These are phyloP conservation scores for Turritopsis rubra DNA, from an alignment of 30 jellyfish, hydroid and myxozoan species.

Conservation along the genomic window DNA sequence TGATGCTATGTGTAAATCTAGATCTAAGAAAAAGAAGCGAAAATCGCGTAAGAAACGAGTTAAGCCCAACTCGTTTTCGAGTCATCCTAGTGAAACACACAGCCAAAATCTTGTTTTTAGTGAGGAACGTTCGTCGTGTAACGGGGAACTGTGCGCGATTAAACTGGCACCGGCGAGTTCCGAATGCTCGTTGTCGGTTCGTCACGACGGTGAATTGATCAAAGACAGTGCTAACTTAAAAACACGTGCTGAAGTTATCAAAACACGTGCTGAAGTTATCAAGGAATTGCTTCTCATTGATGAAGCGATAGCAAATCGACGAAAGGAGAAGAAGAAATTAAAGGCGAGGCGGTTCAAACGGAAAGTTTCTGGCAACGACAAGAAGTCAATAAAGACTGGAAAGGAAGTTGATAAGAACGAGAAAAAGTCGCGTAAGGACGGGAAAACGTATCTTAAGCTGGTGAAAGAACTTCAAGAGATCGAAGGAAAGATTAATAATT, in stretches of 20 bases:
- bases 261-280: too few species aligned
- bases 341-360: too few species aligned
- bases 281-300: constrained; percentile 15
- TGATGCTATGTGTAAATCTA: not conserved
- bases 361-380: not conserved
- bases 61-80: not conserved
- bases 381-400: constrained; percentile 11
- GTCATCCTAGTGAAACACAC: not conserved
- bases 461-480: constrained; percentile 31
- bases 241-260: constrained; percentile 10
- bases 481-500: constrained; percentile 13
- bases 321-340: not conserved
- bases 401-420: not conserved
- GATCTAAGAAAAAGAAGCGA: not conserved
- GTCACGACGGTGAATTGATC: not conserved
- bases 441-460: constrained; percentile 2
- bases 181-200: not conserved
- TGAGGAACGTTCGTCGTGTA: not conserved
- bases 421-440: not conserved
- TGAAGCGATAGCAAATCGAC: constrained; percentile 2
- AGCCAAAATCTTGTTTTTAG: not conserved
- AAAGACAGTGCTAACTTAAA: not conserved
- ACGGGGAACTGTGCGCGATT: not conserved
- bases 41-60: not conserved
- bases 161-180: not conserved